Conservation (phyloP, 2,797 vertebrate genomes). For the Rousettus madagascariensis region DNA sequence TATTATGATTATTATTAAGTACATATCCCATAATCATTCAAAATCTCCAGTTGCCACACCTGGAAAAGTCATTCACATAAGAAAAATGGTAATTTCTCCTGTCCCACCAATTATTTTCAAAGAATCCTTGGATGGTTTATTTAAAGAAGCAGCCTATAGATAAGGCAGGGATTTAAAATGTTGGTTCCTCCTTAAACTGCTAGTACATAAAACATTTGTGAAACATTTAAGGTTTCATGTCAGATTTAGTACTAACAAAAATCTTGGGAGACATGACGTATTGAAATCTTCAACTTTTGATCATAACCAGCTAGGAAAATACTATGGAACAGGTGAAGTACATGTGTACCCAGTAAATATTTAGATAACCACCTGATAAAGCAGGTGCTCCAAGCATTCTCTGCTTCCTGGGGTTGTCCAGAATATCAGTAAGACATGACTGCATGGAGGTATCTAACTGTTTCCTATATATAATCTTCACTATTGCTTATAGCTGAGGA, state of each 20-base stretch:
- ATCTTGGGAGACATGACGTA: not conserved
- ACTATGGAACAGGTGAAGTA: not conserved
- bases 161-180: constrained; percentile 36
- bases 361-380: not conserved
- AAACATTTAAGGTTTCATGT: not conserved
- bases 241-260: not conserved
- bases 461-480: not conserved
- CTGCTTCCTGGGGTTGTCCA: not conserved
- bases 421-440: not conserved
- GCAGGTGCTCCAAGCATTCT: not conserved
- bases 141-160: not conserved
- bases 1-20: constrained; percentile 43
- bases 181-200: constrained; percentile 17
- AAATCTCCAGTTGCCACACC: not conserved
- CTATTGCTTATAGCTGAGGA: not conserved
- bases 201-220: constrained; percentile 8
- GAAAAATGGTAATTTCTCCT: constrained; percentile 11
- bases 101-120: constrained; percentile 1
- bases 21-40: constrained; percentile 17
- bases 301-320: not conserved
- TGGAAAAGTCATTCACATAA: constrained; percentile 17
- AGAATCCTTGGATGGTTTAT: constrained; percentile 18
- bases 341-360: not conserved
- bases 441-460: not conserved
- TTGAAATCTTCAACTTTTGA: constrained; percentile 3